phyloP scores from a whole-genome alignment of 2,797 vertebrate species.

The Brachyalestes nurse region DNA sequence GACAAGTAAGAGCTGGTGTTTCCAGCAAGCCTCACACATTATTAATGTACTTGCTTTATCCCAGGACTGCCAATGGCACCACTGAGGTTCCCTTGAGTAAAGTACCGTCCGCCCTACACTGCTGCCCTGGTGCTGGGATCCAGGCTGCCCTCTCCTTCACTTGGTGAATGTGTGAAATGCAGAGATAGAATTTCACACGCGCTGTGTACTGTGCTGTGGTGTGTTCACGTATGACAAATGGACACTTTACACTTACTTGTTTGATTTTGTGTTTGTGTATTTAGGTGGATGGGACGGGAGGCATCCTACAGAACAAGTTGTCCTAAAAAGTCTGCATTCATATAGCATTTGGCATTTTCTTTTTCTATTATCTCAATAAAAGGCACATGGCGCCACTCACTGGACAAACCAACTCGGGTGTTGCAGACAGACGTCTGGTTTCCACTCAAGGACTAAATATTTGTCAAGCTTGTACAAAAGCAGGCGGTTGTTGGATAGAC shows the following conservation, averaged over 20 bases:
- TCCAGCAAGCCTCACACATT: background rate
- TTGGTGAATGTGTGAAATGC: no score
- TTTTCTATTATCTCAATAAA: background rate
- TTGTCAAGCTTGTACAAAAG: background rate
- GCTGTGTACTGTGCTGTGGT: no score
- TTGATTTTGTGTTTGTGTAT: background rate
- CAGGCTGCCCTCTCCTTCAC: no score
- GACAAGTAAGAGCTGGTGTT: background rate
- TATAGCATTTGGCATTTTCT: background rate
- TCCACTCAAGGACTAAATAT: background rate
- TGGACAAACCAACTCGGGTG: background rate
- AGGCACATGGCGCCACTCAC: constrained; percentile 19
- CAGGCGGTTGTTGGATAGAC: background rate
- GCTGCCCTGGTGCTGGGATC: no score
- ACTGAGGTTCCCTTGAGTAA: no score
- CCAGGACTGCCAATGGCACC: no score
- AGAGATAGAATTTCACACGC: no score
- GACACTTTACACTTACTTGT: background rate
- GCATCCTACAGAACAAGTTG: background rate
- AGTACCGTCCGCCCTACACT: no score
- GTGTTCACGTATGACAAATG: background rate
- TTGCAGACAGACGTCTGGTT: no score
- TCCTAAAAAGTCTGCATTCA: background rate
- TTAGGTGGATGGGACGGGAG: background rate
- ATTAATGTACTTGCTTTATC: background rate